Conservation (phyloP, 2,888 invertebrate genomes). For the Aplocera efformata region DNA sequence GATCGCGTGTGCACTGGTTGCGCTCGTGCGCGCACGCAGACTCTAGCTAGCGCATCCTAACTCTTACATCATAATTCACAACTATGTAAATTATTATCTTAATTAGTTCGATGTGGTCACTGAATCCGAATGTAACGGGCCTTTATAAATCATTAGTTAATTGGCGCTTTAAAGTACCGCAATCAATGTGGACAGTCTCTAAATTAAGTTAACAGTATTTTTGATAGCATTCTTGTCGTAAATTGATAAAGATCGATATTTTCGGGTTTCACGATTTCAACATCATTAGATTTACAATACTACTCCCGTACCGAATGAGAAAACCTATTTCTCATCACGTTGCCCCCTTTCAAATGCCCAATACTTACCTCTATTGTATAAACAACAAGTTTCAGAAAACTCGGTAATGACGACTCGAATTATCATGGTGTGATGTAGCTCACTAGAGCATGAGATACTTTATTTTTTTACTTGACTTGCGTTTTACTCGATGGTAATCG, state of each 20-base stretch:
- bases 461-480: slow-evolving; percentile 32
- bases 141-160: slow-evolving; percentile 17
- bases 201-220: not conserved
- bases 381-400: not conserved
- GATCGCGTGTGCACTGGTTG: slow-evolving; percentile 18
- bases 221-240: not conserved
- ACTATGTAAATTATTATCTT: slow-evolving; percentile 45
- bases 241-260: not conserved
- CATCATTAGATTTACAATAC: too few relatives aligned
- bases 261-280: too few relatives aligned
- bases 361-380: too few relatives aligned
- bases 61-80: slow-evolving; percentile 63
- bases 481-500: slow-evolving; percentile 39
- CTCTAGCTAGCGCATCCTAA: slow-evolving; percentile 30
- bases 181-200: not conserved
- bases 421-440: slow-evolving; percentile 45
- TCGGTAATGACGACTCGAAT: slow-evolving; percentile 28
- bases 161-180: slow-evolving; percentile 11
- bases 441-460: slow-evolving; percentile 56
- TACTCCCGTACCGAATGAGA: too few relatives aligned
- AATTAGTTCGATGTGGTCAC: slow-evolving; percentile 45
- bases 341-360: too few relatives aligned
- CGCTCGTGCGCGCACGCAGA: slow-evolving; percentile 56
- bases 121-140: slow-evolving; percentile 53
- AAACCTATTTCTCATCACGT: too few relatives aligned